Evolutionary conservation across 2,888 invertebrate genomes (phyloP).

Genomic region (Tipula vernalis): DNA sequence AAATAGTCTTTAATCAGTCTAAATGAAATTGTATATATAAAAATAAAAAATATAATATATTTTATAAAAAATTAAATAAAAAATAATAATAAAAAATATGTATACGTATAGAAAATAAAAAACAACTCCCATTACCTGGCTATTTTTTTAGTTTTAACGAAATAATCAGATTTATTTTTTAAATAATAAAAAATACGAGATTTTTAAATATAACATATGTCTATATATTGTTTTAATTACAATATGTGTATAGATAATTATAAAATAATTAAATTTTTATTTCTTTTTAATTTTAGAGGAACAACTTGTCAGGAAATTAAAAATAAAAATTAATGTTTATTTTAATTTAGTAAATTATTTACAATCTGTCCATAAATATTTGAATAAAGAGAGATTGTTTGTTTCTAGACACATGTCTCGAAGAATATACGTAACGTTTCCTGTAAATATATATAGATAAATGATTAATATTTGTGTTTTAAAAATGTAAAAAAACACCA

Average conservation of each 20-base stretch:
- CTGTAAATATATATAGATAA: neutral
- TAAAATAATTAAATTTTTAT: neutral
- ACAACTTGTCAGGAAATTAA: neutral
- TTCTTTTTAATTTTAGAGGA: neutral
- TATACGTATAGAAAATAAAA: neutral
- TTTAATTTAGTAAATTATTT: neutral
- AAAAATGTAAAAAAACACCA: neutral
- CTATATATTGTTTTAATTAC: neutral
- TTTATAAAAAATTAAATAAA: neutral
- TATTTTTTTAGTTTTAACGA: neutral
- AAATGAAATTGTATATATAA: neutral
- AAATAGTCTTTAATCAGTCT: slow-evolving; percentile 4
- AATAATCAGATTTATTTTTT: neutral
- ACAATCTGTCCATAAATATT: neutral
- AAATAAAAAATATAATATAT: neutral
- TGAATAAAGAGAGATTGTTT: neutral
- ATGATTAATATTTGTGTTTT: neutral
- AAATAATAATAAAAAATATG: neutral
- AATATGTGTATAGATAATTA: neutral
- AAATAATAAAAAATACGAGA: neutral
- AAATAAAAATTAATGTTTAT: neutral
- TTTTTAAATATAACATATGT: neutral
- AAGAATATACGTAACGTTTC: neutral
- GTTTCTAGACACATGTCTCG: neutral
- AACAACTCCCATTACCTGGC: neutral